Evolutionary conservation across 2,888 invertebrate genomes (phyloP).

Genomic region (Nysson spinosus): DNA sequence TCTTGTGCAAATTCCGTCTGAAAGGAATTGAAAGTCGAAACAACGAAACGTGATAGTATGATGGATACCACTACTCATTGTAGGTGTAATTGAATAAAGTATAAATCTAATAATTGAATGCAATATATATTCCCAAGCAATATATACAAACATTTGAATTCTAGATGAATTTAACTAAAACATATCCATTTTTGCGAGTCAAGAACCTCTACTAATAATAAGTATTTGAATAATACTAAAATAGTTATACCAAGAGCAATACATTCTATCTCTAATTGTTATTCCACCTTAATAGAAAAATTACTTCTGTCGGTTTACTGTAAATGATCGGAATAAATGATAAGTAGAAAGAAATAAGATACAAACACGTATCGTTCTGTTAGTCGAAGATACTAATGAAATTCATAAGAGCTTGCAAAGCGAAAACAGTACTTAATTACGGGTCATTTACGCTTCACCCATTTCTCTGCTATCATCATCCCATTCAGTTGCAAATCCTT

Average conservation of each 20-base stretch:
- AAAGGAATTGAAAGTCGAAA: slow-evolving; percentile 7
- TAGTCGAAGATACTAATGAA: slow-evolving; percentile 31
- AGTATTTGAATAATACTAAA: not conserved
- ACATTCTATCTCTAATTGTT: not conserved
- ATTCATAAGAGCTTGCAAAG: slow-evolving; percentile 21
- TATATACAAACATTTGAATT: slow-evolving; percentile 21
- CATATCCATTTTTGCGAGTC: slow-evolving; percentile 2
- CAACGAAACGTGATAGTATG: not conserved
- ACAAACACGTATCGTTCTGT: slow-evolving; percentile 21
- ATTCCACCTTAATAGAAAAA: not conserved
- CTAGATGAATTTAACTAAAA: slow-evolving; percentile 3
- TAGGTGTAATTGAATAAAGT: not conserved
- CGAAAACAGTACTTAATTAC: slow-evolving; percentile 16
- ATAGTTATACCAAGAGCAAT: not conserved
- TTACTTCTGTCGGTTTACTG: not conserved
- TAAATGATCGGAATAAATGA: slow-evolving; percentile 6
- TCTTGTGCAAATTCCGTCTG: slow-evolving; percentile 8
- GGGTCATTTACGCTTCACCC: slow-evolving; percentile 46
- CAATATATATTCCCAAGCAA: not conserved
- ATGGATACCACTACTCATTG: not conserved
- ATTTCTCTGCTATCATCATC: slow-evolving; percentile 63
- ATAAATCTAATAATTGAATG: slow-evolving; percentile 11
- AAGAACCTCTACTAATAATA: not conserved
- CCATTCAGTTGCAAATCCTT: slow-evolving; percentile 66
- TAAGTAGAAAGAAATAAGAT: slow-evolving; percentile 32